Evolutionary conservation across 1,140 invertebrate species (phyloP).

Genomic region (Drosophila bocqueti): DNA sequence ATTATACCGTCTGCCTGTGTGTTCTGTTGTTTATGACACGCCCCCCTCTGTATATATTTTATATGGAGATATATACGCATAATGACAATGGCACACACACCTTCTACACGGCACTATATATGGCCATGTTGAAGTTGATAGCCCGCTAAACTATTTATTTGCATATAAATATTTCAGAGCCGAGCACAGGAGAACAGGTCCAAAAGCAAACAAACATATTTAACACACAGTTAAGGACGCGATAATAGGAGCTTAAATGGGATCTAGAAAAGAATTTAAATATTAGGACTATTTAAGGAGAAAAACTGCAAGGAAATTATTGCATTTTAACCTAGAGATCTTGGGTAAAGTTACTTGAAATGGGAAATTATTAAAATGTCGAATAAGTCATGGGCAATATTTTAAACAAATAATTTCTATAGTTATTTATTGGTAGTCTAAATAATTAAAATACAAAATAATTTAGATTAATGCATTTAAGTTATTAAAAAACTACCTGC

Average conservation of each 20-base stretch:
- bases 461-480: neutral
- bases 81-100: conserved; percentile 56
- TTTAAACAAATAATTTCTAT: neutral
- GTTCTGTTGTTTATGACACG: conserved; percentile 60
- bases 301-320: too few species aligned
- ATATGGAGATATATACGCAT: conserved; percentile 30
- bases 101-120: conserved; percentile 2
- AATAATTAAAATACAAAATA: neutral
- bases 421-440: neutral
- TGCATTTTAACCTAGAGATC: neutral
- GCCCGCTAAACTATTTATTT: conserved; percentile 79
- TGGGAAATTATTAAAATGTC: too few species aligned
- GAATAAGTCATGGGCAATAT: too few species aligned
- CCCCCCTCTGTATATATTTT: conserved; percentile 17
- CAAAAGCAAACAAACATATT: conserved; percentile 9
- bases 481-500: too few species aligned
- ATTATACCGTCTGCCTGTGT: conserved; percentile 29
- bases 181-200: conserved; percentile 32
- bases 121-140: conserved; percentile 56
- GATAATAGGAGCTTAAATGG: conserved; percentile 1
- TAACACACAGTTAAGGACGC: neutral
- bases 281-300: neutral
- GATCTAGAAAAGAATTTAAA: neutral
- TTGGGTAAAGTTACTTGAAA: too few species aligned
- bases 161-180: conserved; percentile 79